Evolutionary conservation across 2,113 vertebrate species (phyloP).

Genomic region (Pomatostomus ruficeps): DNA sequence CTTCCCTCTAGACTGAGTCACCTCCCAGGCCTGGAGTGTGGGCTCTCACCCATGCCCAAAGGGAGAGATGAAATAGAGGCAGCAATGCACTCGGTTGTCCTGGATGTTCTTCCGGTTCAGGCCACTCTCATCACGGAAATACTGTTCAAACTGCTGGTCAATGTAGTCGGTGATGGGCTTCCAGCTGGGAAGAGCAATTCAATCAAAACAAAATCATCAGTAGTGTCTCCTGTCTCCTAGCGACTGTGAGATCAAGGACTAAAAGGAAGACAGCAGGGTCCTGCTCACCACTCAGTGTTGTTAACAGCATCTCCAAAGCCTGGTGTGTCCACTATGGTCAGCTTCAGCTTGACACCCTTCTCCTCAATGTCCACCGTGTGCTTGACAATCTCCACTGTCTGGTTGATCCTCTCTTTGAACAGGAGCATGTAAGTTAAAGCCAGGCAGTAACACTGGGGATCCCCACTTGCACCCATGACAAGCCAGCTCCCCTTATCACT

Average conservation of each 20-base stretch:
- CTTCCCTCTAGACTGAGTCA: background rate
- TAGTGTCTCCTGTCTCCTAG: background rate
- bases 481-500: background rate
- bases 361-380: conserved; percentile 98
- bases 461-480: background rate
- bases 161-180: conserved; percentile 97
- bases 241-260: background rate
- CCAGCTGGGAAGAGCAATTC: conserved; percentile 77
- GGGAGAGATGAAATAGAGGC: conserved; percentile 96
- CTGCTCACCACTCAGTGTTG: conserved; percentile 92
- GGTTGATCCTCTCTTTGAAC: conserved; percentile 89
- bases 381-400: conserved; percentile 96
- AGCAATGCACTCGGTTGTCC: conserved; percentile 97
- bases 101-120: conserved; percentile 98
- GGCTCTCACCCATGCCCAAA: conserved; percentile 90
- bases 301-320: conserved; percentile 98
- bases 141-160: conserved; percentile 98
- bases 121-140: conserved; percentile 95
- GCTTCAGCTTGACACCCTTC: conserved; percentile 96
- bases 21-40: accelerated
- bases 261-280: background rate
- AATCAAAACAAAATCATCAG: background rate
- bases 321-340: conserved; percentile 97
- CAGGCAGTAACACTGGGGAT: background rate
- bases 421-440: background rate